Percentiles rank a stretch among this genome's conserved stretches.
Conservation (phyloP, 1,140 invertebrate genomes). For the Zaprionus davidi region DNA sequence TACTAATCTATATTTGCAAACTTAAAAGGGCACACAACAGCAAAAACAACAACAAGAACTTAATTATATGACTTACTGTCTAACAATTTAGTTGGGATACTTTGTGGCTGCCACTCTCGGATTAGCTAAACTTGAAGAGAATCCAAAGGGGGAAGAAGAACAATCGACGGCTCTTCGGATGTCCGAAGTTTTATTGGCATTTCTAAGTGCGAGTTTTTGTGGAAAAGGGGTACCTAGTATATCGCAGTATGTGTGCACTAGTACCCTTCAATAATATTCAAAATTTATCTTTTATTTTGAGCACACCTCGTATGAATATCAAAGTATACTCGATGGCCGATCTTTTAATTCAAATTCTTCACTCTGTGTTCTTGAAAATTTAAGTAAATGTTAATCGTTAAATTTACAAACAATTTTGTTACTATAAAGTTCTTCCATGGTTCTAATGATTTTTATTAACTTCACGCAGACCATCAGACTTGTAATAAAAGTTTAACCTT, state of each 20-base stretch:
- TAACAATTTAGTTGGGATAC: constrained; percentile 12
- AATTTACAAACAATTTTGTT: too few relatives aligned
- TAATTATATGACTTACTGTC: constrained; percentile 44
- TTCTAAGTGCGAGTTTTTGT: constrained; percentile 1
- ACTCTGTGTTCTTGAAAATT: too few relatives aligned
- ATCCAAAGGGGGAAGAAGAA: constrained; percentile 21
- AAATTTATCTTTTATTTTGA: too few relatives aligned
- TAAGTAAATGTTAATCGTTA: too few relatives aligned
- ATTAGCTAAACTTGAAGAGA: constrained; percentile 21
- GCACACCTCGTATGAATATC: too few relatives aligned
- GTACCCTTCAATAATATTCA: too few relatives aligned
- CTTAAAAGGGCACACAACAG: constrained; percentile 59
- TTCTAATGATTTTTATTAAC: not conserved
- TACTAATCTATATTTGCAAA: constrained; percentile 41
- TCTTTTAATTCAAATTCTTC: too few relatives aligned
- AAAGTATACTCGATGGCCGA: too few relatives aligned
- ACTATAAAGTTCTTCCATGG: too few relatives aligned
- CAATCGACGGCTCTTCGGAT: constrained; percentile 27
- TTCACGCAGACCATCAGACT: not conserved
- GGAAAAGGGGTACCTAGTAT: too few relatives aligned
- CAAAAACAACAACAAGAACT: constrained; percentile 40
- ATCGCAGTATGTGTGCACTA: too few relatives aligned
- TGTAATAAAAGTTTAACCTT: not conserved
- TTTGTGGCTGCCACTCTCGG: constrained; percentile 3
- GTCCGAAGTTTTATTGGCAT: constrained; percentile 36